phyloP scores from a whole-genome alignment of 2,113 vertebrate genomes.

The Dipodomys stephensi region DNA sequence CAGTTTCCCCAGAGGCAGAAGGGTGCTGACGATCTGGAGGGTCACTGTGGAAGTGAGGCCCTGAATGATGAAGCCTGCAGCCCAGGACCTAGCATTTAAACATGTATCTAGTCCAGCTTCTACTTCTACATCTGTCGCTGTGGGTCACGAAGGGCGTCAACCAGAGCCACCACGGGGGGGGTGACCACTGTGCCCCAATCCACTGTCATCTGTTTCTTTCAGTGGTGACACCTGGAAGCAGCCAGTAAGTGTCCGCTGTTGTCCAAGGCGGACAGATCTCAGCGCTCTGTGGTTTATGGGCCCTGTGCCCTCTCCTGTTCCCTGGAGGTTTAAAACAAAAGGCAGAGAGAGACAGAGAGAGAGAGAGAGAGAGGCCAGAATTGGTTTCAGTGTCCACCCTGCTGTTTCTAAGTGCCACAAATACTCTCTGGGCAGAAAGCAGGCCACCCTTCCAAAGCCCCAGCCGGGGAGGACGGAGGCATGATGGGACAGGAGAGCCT shows the following conservation, averaged over 20 bases:
- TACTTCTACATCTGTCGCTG: neutral
- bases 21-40: neutral
- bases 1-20: neutral
- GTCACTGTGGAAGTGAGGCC: neutral
- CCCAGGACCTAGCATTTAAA: neutral
- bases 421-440: slow-evolving; percentile 19
- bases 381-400: neutral
- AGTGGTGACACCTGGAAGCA: neutral
- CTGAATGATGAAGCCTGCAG: neutral
- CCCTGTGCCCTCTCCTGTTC: neutral
- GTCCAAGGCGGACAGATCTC: neutral
- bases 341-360: no score
- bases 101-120: neutral
- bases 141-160: neutral
- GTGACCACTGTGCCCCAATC: neutral
- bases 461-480: neutral
- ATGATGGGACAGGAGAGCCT: no score
- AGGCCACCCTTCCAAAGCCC: slow-evolving; percentile 38
- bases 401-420: neutral
- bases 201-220: neutral
- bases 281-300: neutral
- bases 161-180: neutral
- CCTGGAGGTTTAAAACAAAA: no score
- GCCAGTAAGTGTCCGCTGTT: neutral
- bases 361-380: neutral